Evolutionary conservation across 2,888 invertebrate species (phyloP).

Genomic region (Oxyteleia sp.): DNA sequence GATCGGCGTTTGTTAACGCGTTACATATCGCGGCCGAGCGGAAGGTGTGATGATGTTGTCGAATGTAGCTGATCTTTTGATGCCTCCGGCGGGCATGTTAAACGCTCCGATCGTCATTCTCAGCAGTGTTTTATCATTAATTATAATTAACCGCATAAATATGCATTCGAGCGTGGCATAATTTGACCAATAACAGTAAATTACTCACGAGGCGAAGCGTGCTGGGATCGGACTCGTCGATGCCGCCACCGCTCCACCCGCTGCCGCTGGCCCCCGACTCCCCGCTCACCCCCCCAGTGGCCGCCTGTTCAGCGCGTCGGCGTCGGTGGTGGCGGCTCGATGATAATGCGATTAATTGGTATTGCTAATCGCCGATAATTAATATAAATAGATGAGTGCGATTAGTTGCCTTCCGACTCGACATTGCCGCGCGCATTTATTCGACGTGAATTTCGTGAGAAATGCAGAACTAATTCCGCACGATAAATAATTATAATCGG

Average conservation of each 20-base stretch:
- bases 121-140: slow-evolving; percentile 86
- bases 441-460: slow-evolving; percentile 73
- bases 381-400: slow-evolving; percentile 87
- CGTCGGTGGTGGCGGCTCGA: slow-evolving; percentile 77
- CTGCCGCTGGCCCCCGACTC: too few relatives aligned
- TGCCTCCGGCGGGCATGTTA: slow-evolving; percentile 74
- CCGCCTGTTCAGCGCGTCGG: slow-evolving; percentile 65
- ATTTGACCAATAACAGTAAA: slow-evolving; percentile 87
- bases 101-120: slow-evolving; percentile 81
- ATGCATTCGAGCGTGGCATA: slow-evolving; percentile 87
- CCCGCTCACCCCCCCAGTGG: slow-evolving; percentile 51
- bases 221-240: slow-evolving; percentile 78
- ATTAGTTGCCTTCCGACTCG: slow-evolving; percentile 83
- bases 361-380: slow-evolving; percentile 88
- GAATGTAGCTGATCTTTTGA: slow-evolving; percentile 69
- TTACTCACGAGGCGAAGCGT: slow-evolving; percentile 83
- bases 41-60: slow-evolving; percentile 71
- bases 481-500: slow-evolving; percentile 76
- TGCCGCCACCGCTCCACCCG: slow-evolving; percentile 75
- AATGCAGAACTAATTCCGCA: slow-evolving; percentile 74
- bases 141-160: slow-evolving; percentile 87
- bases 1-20: slow-evolving; percentile 16
- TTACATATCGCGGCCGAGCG: slow-evolving; percentile 23
- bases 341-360: slow-evolving; percentile 87
- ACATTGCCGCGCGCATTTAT: slow-evolving; percentile 72